Conservation (phyloP, 2,113 vertebrate species). For the Pycnonotus jocosus region DNA sequence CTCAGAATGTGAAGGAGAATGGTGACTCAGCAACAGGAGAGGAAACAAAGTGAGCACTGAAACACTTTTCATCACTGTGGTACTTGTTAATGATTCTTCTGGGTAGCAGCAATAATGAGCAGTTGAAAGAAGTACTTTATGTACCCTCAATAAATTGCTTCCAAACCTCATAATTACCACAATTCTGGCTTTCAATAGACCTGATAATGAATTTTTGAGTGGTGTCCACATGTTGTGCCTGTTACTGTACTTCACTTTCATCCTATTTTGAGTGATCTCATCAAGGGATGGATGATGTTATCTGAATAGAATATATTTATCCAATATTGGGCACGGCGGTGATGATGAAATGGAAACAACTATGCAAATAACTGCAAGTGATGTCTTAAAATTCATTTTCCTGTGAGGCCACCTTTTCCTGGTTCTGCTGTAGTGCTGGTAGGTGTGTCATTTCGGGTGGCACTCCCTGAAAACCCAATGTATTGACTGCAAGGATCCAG, state of each 20-base stretch:
- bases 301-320: neutral
- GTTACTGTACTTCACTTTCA: slow-evolving; percentile 7
- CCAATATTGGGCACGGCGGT: neutral
- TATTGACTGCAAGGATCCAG: neutral
- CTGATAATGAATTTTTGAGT: slow-evolving; percentile 60
- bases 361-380: neutral
- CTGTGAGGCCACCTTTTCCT: neutral
- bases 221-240: slow-evolving; percentile 4
- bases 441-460: neutral
- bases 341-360: neutral
- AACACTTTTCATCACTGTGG: neutral
- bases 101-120: slow-evolving; percentile 34
- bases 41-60: slow-evolving; percentile 24
- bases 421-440: neutral
- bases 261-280: neutral
- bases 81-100: slow-evolving; percentile 38
- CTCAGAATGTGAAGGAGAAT: neutral
- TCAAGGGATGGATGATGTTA: neutral
- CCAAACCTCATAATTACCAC: slow-evolving; percentile 24
- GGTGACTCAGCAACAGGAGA: neutral
- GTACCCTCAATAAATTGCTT: slow-evolving; percentile 34
- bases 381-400: neutral
- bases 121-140: slow-evolving; percentile 35
- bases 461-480: neutral
- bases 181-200: slow-evolving; percentile 44